These are phyloP conservation scores for Periophthalmus magnuspinnatus DNA, from an alignment of 2,797 vertebrate species.

Conservation along the genomic window DNA sequence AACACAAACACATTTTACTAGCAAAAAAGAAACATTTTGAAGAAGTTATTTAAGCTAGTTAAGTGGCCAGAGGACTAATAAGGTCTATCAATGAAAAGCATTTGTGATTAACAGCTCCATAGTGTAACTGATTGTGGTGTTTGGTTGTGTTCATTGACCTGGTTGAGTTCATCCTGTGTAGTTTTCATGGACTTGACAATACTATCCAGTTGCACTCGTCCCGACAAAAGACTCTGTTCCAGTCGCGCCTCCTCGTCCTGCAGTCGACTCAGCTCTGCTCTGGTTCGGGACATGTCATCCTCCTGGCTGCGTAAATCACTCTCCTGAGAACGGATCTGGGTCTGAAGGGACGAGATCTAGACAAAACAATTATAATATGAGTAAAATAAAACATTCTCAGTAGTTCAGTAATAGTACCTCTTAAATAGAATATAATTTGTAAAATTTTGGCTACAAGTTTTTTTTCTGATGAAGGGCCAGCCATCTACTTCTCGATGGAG, in stretches of 20 bases:
- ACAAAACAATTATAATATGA: slow-evolving; percentile 6
- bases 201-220: slow-evolving; percentile 89
- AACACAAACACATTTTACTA: too few species aligned
- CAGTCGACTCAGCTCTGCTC: slow-evolving; percentile 84
- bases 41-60: too few species aligned
- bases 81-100: neutral
- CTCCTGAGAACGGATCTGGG: slow-evolving; percentile 92
- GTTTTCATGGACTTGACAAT: slow-evolving; percentile 90
- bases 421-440: neutral
- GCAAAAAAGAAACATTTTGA: too few species aligned
- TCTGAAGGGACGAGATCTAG: slow-evolving; percentile 92
- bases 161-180: slow-evolving; percentile 94
- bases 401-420: too few species aligned
- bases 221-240: slow-evolving; percentile 89
- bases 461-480: neutral
- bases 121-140: neutral
- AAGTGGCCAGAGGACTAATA: neutral
- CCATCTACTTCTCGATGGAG: neutral
- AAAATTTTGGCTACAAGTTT: neutral
- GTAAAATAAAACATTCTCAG: neutral
- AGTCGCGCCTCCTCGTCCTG: slow-evolving; percentile 92
- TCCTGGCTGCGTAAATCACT: slow-evolving; percentile 86
- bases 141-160: slow-evolving; percentile 75
- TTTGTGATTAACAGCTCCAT: neutral
- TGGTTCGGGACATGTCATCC: slow-evolving; percentile 86